Conservation (phyloP, 2,797 vertebrate species). For the Pseudomugil gertrudae region DNA sequence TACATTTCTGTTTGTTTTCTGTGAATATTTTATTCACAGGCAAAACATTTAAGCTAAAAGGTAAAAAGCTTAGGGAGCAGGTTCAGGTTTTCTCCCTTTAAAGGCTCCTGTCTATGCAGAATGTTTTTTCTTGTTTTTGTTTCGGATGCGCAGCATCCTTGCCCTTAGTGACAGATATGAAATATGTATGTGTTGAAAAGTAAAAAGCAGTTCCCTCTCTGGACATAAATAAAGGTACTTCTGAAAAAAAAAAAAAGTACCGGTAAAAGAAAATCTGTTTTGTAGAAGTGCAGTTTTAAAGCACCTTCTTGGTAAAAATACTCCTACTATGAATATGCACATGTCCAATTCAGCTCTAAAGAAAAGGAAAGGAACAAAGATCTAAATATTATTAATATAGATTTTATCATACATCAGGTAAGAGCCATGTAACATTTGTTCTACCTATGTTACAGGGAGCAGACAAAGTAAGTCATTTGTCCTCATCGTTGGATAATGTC, state of each 20-base stretch:
- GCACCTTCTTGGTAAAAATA: neutral
- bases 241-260: neutral
- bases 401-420: conserved; percentile 24
- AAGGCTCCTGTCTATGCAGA: conserved; percentile 9
- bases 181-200: conserved; percentile 18
- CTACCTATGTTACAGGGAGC: conserved; percentile 12
- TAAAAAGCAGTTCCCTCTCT: neutral
- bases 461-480: conserved; percentile 24
- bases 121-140: conserved; percentile 25
- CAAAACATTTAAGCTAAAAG: conserved; percentile 14
- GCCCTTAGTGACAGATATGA: conserved; percentile 30
- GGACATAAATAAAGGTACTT: conserved; percentile 2
- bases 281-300: neutral
- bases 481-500: conserved; percentile 36
- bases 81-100: conserved; percentile 14
- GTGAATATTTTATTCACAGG: conserved; percentile 10
- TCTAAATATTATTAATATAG: conserved; percentile 35
- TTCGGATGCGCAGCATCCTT: conserved; percentile 43
- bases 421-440: conserved; percentile 43
- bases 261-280: neutral
- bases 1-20: conserved; percentile 3
- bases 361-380: neutral
- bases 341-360: neutral
- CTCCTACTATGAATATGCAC: neutral
- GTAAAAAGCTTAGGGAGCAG: neutral